Evolutionary conservation across 2,888 invertebrate species (phyloP), one percentile per base, ranked within the genome.

Genomic region (Ichneumoninae sp.): DNA sequence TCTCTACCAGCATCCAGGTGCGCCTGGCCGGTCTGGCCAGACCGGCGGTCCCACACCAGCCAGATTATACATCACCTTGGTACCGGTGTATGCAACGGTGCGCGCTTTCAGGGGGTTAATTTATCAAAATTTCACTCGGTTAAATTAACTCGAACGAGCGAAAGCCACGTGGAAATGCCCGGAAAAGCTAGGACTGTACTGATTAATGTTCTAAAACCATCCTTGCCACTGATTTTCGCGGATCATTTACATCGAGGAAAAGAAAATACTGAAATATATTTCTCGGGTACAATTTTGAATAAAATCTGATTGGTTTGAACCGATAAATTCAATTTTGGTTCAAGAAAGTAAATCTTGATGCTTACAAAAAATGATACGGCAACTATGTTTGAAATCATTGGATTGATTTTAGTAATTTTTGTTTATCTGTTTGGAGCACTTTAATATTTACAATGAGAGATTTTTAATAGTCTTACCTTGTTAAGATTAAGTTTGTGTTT

Each of bases 401-500:
- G 44, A 44, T 40, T 1, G 10, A 44, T 44, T 47, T 47, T 16
- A 47, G 44, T 47, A 3, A 47, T 47, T 47, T 47, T 47, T 47
- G 0, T 47, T 47, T 3, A 8, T 40, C 2, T 0, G 2, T 40
- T 10, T 40, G 10, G 10, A 10, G 40, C 10, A 6, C 3, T 40
- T 40, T 40, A 40, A 40, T 10, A 40, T 40, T 40, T 54, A 22
- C 54, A 22, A 19, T 22, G 0, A 7, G 19, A 8, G 7, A 8
- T 54, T 54, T 52, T 10, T 3, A 36, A 10, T 22, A 10, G 10
- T 70, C 97, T 97, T 95, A 98, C 98, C 95, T 98, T 98, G 94
- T 98, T 98, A 90, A 98, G 95, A 95, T 98, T 98, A 91, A 98
- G 95, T 95, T 98, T 98, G 89, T 97, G 97, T 95, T 98, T 98